Evolutionary conservation across 2,888 invertebrate genomes (phyloP), one percentile per base, ranked within the genome.

Genomic region (Cataglyphis altisquamis): DNA sequence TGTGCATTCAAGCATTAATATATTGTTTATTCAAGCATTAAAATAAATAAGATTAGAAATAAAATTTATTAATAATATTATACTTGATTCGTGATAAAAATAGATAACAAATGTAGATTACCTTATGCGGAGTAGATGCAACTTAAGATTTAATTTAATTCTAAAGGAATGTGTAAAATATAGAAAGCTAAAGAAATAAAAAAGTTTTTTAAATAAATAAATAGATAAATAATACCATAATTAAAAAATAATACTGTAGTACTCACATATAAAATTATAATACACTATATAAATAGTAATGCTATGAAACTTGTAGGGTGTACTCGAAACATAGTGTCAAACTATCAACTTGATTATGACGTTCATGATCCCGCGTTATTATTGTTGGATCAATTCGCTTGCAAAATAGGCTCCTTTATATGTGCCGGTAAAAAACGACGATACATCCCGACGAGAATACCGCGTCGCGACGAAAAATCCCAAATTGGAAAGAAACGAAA

Each of bases 391-490:
- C 15, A 62, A 45, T 74, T 63, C 10, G 15, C 2, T 32, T n/a
- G n/a, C 36, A 1, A 55, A 36, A 60, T 41, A n/a, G 8, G 29
- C 15, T 41, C 29, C 4, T 36, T 75, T 21, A 15, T 75, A 36
- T 36, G 15, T 15, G 10, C 3, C 12, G 12, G 5, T n/a, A 9
- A 45, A 75, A 45, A 48, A 25, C 21, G 9, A 52, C 10, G 18
- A 36, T n/a, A 29, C 15, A 9, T 32, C 3, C 18, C 62, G 29
- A 57, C 12, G n/a, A 41, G 39, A 73, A 60, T 15, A 36, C 1
- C 60, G 73, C 57, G 21, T 15, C 21, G 36, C 48, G 15, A 74
- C 74, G 15, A 32, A 75, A 74, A 75, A 75, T 75, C 21, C 18
- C 36, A 18, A 63, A 64, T 64, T 75, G 36, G 64, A 63, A 64